Conservation (phyloP, 2,888 invertebrate species). For the Drosophila tanythrix region DNA sequence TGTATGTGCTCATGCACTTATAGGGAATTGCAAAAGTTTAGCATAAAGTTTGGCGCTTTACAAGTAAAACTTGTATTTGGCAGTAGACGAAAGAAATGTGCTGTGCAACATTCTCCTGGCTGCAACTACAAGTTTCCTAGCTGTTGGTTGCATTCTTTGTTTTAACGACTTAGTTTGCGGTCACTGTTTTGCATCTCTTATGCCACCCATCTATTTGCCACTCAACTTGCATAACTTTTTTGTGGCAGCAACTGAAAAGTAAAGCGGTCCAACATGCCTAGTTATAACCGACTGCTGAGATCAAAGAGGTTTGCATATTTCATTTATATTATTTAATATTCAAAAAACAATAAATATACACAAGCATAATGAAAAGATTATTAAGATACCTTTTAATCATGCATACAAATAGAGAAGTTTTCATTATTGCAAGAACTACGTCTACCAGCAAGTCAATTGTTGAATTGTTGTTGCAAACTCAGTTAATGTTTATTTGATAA, state of each 20-base stretch:
- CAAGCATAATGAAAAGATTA: not conserved
- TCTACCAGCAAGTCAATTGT: not conserved
- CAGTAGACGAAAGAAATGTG: conserved; percentile 54
- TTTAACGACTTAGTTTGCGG: conserved; percentile 75
- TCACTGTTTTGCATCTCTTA: conserved; percentile 19
- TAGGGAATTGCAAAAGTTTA: conserved; percentile 68
- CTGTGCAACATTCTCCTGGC: conserved; percentile 44
- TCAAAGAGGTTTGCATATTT: not conserved
- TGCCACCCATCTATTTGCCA: conserved; percentile 18
- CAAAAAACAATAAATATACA: not conserved
- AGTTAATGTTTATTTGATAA: not conserved
- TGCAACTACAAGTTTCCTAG: conserved; percentile 56
- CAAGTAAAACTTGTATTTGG: conserved; percentile 73
- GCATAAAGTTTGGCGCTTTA: conserved; percentile 75
- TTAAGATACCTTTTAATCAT: not conserved
- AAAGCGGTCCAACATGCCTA: not conserved
- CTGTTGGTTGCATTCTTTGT: conserved; percentile 64
- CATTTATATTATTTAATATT: not conserved
- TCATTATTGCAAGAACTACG: not conserved
- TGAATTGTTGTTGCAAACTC: not conserved
- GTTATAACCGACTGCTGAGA: not conserved
- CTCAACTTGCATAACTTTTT: conserved; percentile 19
- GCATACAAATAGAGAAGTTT: not conserved
- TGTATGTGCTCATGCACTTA: conserved; percentile 31
- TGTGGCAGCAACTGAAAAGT: conserved; percentile 7